These are phyloP conservation scores for Grus americana DNA, from an alignment of 2,113 vertebrate genomes.

Conservation along the genomic window DNA sequence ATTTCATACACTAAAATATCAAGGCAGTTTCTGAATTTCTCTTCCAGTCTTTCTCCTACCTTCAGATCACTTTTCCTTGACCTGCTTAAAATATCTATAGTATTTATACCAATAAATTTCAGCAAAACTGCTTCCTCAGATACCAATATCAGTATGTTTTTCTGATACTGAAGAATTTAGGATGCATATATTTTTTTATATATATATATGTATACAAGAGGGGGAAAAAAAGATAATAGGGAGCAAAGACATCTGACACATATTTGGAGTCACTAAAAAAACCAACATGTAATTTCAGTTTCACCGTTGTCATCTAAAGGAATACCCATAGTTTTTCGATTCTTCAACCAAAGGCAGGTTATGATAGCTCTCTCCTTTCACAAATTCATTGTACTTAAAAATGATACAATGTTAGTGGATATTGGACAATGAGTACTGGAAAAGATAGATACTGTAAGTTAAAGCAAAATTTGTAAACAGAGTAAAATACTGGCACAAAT, in stretches of 20 bases:
- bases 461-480: neutral
- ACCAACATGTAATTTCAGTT: neutral
- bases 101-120: neutral
- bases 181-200: neutral
- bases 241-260: neutral
- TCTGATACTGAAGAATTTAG: neutral
- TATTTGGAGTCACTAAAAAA: neutral
- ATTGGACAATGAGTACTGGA: neutral
- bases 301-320: neutral
- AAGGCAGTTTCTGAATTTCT: neutral
- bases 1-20: neutral
- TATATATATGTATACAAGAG: neutral
- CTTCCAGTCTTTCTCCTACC: neutral
- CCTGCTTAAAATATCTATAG: neutral
- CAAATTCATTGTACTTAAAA: neutral
- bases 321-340: neutral
- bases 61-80: neutral
- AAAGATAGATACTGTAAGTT: neutral
- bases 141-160: neutral
- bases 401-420: neutral
- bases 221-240: neutral
- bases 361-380: neutral
- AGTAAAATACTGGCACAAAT: neutral
- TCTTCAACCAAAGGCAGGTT: neutral
- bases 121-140: neutral